Evolutionary conservation across 2,888 invertebrate species (phyloP).

Genomic region (Taphrorychus bicolor): DNA sequence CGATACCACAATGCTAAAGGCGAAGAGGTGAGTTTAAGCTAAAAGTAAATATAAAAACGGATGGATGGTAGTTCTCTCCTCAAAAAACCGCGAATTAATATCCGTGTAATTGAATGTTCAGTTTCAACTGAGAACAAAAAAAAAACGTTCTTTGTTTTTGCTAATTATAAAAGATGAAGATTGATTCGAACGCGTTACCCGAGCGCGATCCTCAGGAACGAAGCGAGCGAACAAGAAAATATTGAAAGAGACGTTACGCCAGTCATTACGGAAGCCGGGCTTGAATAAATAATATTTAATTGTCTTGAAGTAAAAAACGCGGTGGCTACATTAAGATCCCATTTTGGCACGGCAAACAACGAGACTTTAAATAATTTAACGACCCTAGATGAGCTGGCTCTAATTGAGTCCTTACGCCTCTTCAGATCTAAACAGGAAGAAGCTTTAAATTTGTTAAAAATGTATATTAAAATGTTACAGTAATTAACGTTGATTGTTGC

Average conservation of each 20-base stretch:
- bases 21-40: slow-evolving; percentile 70
- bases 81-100: slow-evolving; percentile 6
- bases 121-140: slow-evolving; percentile 26
- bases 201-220: slow-evolving; percentile 3
- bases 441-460: no score
- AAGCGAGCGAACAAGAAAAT: slow-evolving; percentile 11
- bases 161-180: slow-evolving; percentile 32
- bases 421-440: background rate
- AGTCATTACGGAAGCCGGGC: background rate
- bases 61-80: background rate
- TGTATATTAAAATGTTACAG: no score
- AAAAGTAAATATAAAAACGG: background rate
- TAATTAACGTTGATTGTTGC: no score
- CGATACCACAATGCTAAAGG: slow-evolving; percentile 78
- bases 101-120: slow-evolving; percentile 26
- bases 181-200: slow-evolving; percentile 15
- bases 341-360: background rate
- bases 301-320: background rate
- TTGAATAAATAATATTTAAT: background rate
- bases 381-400: background rate
- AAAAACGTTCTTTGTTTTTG: slow-evolving; percentile 29
- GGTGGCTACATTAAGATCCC: background rate
- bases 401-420: background rate
- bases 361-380: background rate
- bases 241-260: slow-evolving; percentile 6